Conservation (phyloP, 1,140 invertebrate genomes). For the Drosophila rufa region DNA sequence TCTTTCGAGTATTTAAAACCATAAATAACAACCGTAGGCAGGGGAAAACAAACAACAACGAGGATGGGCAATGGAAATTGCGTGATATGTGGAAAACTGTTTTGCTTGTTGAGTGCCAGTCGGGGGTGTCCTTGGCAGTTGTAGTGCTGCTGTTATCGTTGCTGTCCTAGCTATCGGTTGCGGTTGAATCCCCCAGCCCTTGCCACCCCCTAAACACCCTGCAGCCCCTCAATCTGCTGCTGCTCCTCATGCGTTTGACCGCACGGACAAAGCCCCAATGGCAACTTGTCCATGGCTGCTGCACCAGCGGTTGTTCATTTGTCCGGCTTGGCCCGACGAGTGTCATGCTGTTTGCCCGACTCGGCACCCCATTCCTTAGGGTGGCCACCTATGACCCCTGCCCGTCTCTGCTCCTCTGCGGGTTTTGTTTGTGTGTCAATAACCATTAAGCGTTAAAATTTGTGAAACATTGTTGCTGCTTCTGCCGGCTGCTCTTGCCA, state of each 20-base stretch:
- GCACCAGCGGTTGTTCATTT: slow-evolving; percentile 72
- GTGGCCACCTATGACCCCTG: neutral
- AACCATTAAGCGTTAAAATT: slow-evolving; percentile 81
- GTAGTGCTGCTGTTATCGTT: slow-evolving; percentile 66
- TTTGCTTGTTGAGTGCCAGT: slow-evolving; percentile 66
- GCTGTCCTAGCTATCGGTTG: slow-evolving; percentile 57
- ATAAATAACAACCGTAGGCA: slow-evolving; percentile 67
- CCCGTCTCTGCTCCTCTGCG: slow-evolving; percentile 1
- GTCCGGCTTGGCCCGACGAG: slow-evolving; percentile 60
- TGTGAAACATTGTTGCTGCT: slow-evolving; percentile 60
- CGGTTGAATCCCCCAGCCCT: slow-evolving; percentile 38
- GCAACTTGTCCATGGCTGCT: slow-evolving; percentile 65
- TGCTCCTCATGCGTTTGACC: slow-evolving; percentile 19
- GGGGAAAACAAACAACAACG: slow-evolving; percentile 27
- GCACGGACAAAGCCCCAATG: slow-evolving; percentile 40
- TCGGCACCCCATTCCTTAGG: slow-evolving; percentile 3
- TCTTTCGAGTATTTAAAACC: slow-evolving; percentile 51
- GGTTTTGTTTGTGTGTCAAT: slow-evolving; percentile 65
- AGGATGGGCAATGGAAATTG: slow-evolving; percentile 61
- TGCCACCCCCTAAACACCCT: neutral
- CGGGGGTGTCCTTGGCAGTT: slow-evolving; percentile 42
- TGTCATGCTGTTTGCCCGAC: slow-evolving; percentile 71
- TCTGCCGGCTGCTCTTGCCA: slow-evolving; percentile 25
- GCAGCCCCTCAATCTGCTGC: neutral
- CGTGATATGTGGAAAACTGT: slow-evolving; percentile 75